These are phyloP conservation scores for Saccostrea cuccullata DNA, from an alignment of 1,140 invertebrate species.

Conservation along the genomic window DNA sequence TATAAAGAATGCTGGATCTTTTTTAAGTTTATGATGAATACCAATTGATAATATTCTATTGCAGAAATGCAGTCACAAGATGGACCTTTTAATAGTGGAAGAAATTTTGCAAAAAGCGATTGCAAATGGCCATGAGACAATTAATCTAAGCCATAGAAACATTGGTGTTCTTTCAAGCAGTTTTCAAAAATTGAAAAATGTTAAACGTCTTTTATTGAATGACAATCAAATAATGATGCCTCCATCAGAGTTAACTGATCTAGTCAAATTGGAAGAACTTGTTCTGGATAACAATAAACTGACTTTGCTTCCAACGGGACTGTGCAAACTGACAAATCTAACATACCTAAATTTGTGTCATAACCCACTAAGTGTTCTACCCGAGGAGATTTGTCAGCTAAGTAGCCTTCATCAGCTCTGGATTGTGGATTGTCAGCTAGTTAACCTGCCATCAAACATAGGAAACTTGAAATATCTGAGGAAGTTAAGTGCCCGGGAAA, in stretches of 20 bases:
- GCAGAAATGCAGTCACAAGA: conserved; percentile 29
- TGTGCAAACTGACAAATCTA: conserved; percentile 68
- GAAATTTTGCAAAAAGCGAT: conserved; percentile 65
- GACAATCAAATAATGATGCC: conserved; percentile 75
- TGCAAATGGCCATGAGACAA: conserved; percentile 48
- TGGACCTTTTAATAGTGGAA: conserved; percentile 68
- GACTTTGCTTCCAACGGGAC: conserved; percentile 71
- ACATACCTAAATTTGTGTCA: conserved; percentile 71
- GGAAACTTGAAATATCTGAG: conserved; percentile 67
- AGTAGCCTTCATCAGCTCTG: conserved; percentile 68
- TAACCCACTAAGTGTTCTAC: conserved; percentile 70
- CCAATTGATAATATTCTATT: neutral
- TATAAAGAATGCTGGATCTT: neutral
- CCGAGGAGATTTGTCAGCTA: conserved; percentile 69
- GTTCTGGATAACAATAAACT: conserved; percentile 75
- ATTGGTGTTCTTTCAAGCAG: conserved; percentile 67
- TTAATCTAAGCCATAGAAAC: conserved; percentile 72
- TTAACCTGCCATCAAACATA: conserved; percentile 68
- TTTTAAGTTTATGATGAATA: neutral
- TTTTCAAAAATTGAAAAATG: conserved; percentile 60
- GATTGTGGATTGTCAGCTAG: conserved; percentile 70
- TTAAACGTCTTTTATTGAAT: conserved; percentile 67
- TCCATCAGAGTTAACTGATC: conserved; percentile 68
- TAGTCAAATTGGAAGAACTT: conserved; percentile 69
- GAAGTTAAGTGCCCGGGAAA: conserved; percentile 70